Conservation (phyloP, 2,113 vertebrate species). For the Tyrannus savana region DNA sequence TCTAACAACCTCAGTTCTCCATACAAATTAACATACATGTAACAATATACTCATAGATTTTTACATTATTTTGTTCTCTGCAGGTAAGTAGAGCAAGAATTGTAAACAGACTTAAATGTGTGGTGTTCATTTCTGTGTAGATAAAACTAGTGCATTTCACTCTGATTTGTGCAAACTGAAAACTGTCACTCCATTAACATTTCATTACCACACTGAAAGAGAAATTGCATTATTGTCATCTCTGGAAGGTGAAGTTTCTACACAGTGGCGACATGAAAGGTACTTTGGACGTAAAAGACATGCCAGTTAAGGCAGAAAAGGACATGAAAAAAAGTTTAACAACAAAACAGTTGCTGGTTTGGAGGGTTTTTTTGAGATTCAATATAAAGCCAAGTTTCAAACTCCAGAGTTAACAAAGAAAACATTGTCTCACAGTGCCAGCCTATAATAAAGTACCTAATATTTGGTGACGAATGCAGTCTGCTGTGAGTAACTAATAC, state of each 20-base stretch:
- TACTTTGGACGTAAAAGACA: neutral
- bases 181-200: neutral
- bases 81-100: neutral
- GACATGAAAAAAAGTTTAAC: neutral
- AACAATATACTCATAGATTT: neutral
- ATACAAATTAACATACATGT: neutral
- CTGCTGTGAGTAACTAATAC: constrained; percentile 12
- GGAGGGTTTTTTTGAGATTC: neutral
- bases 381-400: neutral
- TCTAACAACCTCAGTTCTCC: neutral
- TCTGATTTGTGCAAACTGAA: neutral
- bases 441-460: neutral
- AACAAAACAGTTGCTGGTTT: neutral
- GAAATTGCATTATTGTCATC: neutral
- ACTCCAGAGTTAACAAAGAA: neutral
- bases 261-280: neutral
- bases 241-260: neutral
- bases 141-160: neutral
- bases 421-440: neutral
- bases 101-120: neutral
- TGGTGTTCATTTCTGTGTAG: neutral
- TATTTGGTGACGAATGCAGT: constrained; percentile 6
- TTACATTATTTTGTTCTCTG: neutral
- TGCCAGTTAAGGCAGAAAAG: neutral
- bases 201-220: neutral